These are phyloP conservation scores for Bimastos eiseni DNA, from an alignment of 2,888 invertebrate species.

Conservation along the genomic window DNA sequence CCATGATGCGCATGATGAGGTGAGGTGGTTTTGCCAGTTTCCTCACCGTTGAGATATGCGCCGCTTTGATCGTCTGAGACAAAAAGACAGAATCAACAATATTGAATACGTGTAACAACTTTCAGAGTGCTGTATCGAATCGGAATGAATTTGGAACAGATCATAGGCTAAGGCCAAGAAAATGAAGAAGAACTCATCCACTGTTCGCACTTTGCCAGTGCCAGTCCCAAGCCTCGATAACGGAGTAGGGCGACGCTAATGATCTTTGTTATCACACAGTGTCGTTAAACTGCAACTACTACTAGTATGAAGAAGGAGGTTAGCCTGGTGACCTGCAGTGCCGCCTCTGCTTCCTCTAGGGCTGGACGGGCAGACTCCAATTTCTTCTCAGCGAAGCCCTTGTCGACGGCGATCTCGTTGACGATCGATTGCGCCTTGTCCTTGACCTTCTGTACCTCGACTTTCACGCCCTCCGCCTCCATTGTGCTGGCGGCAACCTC, in stretches of 20 bases:
- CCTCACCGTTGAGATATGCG: slow-evolving; percentile 60
- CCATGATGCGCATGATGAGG: slow-evolving; percentile 62
- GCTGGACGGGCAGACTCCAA: slow-evolving; percentile 60
- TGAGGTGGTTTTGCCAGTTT: slow-evolving; percentile 62
- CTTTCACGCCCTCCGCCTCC: slow-evolving; percentile 60
- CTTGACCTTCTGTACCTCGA: slow-evolving; percentile 58
- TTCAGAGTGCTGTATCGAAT: neutral
- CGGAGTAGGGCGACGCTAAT: no score
- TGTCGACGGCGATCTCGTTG: slow-evolving; percentile 56
- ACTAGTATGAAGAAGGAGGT: no score
- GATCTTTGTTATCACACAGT: no score
- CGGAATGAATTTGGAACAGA: neutral
- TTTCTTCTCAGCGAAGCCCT: slow-evolving; percentile 55
- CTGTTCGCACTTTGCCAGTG: no score
- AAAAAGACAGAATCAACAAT: neutral
- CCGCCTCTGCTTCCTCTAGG: slow-evolving; percentile 58
- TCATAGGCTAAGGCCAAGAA: no score
- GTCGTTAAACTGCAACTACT: no score
- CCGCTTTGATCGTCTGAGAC: slow-evolving; percentile 63
- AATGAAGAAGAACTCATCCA: no score
- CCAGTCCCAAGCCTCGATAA: no score
- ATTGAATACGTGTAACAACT: no score
- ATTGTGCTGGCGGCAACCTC: slow-evolving; percentile 46
- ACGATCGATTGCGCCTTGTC: slow-evolving; percentile 60
- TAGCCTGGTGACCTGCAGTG: slow-evolving; percentile 55